Evolutionary conservation across 2,113 vertebrate genomes (phyloP), one percentile per base, ranked within the genome.

Genomic region (Xyliphius kryptos): DNA sequence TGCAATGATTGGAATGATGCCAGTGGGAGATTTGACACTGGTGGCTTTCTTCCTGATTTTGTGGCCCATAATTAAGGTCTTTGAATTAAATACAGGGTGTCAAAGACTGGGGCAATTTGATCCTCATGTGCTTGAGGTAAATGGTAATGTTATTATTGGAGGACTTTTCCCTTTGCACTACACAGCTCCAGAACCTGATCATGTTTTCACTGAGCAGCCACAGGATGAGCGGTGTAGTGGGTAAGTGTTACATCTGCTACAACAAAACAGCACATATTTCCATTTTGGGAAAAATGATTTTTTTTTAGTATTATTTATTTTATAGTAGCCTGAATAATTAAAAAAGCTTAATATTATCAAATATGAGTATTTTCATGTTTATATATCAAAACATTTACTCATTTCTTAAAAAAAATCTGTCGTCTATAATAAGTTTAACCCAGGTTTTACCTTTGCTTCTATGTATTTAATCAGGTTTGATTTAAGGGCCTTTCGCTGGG

Each of bases 141-240:
- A 72, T 12, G 85, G 85, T 1, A 78, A 86, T 66, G 49, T 86
- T 71, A 62, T 82, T 12, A 81, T 88, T 37, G 86, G 84, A 52
- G 86, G 83, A 0, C 43, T 86, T 43, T 88, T 88, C 16, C 86
- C 85, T 21, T 36, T 88, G 52, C 84, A 88, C 74, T 80, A 77
- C 53, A 41, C 74, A 3, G 73, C 73, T 1, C 36, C 73, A 11
- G 46, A 75, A 21, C 71, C 56, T 20, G 51, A 78, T 9, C 50
- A 75, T 58, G 74, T 16, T 51, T 88, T 79, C 63, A 58, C 47
- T 10, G 74, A 43, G 48, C 76, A 58, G 67, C 82, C 83, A 5
- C 74, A 62, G 36, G 53, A 66, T 40, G 57, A 41, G 58, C 51
- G 61, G 36, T 87, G 85, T 72, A 82, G 65, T 3, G 75, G 84